Base-by-base conservation (phyloP, 2,888 invertebrate genomes). In the Hypsopygia costalis region DNA sequence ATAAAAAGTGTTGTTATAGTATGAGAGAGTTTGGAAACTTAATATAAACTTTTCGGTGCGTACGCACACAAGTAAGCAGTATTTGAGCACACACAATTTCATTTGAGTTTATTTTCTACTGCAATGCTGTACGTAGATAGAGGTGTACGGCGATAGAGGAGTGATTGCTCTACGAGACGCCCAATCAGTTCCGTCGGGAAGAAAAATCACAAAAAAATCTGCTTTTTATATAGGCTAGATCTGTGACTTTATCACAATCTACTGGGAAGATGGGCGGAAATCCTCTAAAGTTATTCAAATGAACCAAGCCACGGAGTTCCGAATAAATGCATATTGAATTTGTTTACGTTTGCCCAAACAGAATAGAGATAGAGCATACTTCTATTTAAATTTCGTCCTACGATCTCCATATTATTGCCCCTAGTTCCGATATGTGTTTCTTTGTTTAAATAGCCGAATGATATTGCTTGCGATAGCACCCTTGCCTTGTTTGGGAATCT, bases 321-420 rank as follows among this genome's bases (percentile, higher is more conserved):
- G 86, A 76, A 87, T 87, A 87, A 85, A 87, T 87, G 79, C 81
- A 85, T 86, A 81, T 80, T 77, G 81, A 83, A 83, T 86, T 72
- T 86, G 85, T 85, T 86, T 86, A 81, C 82, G 78, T 75, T 71
- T 69, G 67, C 74, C 63, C 65, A 75, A 74, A 76, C 74, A 33
- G 69, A 71, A 70, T 69, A 76, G 70, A 72, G 61, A 69, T 66
- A 64, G 77, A 68, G 75, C 69, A 80, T 76, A 78, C 68, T 74
- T 70, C 75, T 75, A 82, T 83, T 85, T 80, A 83, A 80, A 81
- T 82, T 78, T 62, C 55, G 55, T 54, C 62, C 66, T 55, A 58
- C 64, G 57, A 83, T 83, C 77, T 83, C 66, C 85, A 83, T 83
- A 80, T 83, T 83, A 85, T 81, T 83, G 78, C 55, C 49, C 43